These are phyloP conservation scores for Dissostichus mawsoni DNA, from an alignment of 2,113 vertebrate species.

Conservation along the genomic window DNA sequence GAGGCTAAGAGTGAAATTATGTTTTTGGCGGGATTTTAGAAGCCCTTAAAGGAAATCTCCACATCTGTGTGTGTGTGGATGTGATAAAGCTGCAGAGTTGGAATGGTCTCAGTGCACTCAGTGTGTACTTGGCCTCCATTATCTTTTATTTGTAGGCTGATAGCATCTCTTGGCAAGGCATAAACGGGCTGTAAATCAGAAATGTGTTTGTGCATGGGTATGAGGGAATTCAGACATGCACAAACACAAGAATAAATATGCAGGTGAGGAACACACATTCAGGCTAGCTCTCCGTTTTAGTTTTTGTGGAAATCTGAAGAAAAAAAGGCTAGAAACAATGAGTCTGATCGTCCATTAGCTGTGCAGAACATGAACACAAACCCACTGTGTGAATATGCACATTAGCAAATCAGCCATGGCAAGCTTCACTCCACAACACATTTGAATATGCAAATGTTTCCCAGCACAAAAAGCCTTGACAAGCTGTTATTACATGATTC, in stretches of 20 bases:
- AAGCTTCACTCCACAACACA: conserved; percentile 57
- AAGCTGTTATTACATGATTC: conserved; percentile 78
- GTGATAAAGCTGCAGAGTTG: conserved; percentile 68
- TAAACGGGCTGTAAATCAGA: conserved; percentile 66
- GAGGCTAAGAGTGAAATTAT: conserved; percentile 28
- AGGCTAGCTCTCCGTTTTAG: conserved; percentile 10
- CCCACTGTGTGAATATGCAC: conserved; percentile 61
- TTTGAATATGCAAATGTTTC: conserved; percentile 79
- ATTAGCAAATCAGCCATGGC: conserved; percentile 60
- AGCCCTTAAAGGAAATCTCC: conserved; percentile 67
- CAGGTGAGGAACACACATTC: conserved; percentile 34
- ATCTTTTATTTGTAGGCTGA: conserved; percentile 75
- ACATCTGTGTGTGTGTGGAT: conserved; percentile 59
- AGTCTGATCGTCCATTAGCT: conserved; percentile 53
- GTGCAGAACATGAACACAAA: conserved; percentile 51
- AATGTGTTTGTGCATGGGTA: conserved; percentile 55
- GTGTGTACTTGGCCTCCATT: conserved; percentile 74
- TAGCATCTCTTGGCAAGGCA: conserved; percentile 63
- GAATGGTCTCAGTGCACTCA: conserved; percentile 55
- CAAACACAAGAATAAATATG: conserved; percentile 46
- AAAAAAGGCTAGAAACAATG: conserved; percentile 40
- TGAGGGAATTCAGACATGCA: conserved; percentile 61
- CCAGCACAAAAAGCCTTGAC: conserved; percentile 74
- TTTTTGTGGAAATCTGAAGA: conserved; percentile 29
- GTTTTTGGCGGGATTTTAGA: conserved; percentile 44